phyloP scores from a whole-genome alignment of 2,113 vertebrate genomes.

The Xyrauchen texanus region DNA sequence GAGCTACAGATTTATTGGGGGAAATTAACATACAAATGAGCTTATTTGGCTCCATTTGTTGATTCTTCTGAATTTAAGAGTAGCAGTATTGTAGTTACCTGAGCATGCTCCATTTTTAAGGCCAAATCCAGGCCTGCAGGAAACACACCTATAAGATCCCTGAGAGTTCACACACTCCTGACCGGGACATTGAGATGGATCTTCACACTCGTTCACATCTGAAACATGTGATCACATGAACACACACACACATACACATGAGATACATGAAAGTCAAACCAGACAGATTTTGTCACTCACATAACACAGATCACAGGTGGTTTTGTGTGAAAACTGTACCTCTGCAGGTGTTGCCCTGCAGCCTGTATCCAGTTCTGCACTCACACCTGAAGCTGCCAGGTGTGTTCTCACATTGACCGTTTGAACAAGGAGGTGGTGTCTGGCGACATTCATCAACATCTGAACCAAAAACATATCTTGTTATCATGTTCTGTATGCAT shows the following conservation, averaged over 20 bases:
- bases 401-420: conserved; percentile 75
- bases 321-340: conserved; percentile 55
- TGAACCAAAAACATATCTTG: too few relatives aligned
- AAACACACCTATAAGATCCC: conserved; percentile 75
- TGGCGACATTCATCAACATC: conserved; percentile 70
- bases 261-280: neutral
- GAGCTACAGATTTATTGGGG: too few relatives aligned
- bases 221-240: neutral
- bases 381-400: conserved; percentile 76
- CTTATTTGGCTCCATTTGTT: neutral
- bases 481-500: too few relatives aligned
- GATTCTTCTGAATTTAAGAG: neutral
- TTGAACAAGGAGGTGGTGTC: conserved; percentile 65
- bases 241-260: conserved; percentile 29
- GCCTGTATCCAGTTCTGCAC: conserved; percentile 75
- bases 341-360: conserved; percentile 68
- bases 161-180: conserved; percentile 77
- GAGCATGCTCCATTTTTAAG: conserved; percentile 67
- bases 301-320: neutral
- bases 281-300: neutral
- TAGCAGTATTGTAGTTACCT: conserved; percentile 58
- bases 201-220: conserved; percentile 78
- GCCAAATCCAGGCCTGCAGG: conserved; percentile 69
- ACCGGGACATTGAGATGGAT: conserved; percentile 68
- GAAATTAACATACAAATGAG: too few relatives aligned